Conservation (phyloP, 2,113 vertebrate species). For the Danionella cerebrum region DNA sequence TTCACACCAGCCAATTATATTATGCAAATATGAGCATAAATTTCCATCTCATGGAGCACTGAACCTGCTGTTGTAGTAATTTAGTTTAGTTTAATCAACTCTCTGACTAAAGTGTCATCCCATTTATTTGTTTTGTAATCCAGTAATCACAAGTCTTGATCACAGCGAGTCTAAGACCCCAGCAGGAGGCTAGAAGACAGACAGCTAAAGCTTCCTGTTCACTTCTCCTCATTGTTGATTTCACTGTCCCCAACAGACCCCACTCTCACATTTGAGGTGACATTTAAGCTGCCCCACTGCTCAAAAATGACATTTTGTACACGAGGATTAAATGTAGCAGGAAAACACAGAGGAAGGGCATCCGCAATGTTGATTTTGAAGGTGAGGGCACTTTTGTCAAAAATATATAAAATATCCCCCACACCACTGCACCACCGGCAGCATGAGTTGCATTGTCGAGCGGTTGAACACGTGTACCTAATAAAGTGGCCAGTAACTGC, state of each 20-base stretch:
- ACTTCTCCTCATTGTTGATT: not conserved
- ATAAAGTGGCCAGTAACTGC: no score
- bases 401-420: no score
- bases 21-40: constrained; percentile 21
- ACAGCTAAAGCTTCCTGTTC: not conserved
- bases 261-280: not conserved
- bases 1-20: not conserved
- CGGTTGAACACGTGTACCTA: no score
- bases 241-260: not conserved
- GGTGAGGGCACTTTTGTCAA: not conserved
- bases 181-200: no score
- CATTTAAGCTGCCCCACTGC: not conserved
- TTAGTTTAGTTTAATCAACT: not conserved
- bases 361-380: not conserved
- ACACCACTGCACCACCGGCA: no score
- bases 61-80: not conserved
- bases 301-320: not conserved
- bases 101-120: not conserved
- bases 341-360: not conserved
- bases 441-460: no score
- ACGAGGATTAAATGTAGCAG: not conserved
- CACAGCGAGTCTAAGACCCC: no score
- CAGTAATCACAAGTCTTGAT: not conserved
- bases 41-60: not conserved
- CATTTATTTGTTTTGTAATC: not conserved